Percentiles rank a stretch among this genome's conserved stretches.
Conservation (phyloP, 2,888 invertebrate species). For the Cryptops parisi region DNA sequence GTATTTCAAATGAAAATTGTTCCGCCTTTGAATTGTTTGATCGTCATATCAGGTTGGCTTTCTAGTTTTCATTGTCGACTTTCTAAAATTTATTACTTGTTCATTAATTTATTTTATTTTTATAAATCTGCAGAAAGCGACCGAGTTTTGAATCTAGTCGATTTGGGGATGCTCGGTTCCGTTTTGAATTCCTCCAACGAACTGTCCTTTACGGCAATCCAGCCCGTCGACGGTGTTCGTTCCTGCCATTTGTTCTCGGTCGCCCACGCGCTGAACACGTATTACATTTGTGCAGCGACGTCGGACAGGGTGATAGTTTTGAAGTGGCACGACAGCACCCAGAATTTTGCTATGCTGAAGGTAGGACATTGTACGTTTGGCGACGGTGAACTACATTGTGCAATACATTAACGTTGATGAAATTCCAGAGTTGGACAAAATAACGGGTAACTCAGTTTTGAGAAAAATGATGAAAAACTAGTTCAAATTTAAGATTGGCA, state of each 20-base stretch:
- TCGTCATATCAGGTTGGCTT: constrained; percentile 43
- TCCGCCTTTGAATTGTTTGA: constrained; percentile 40
- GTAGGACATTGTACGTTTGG: no score
- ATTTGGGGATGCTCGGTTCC: neutral
- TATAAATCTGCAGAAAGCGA: neutral
- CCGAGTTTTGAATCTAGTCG: neutral
- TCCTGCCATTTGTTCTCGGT: constrained; percentile 33
- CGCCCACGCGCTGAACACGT: constrained; percentile 23
- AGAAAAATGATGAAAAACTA: no score
- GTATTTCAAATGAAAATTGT: constrained; percentile 48
- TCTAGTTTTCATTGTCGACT: neutral
- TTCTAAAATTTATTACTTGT: no score
- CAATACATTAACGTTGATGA: no score
- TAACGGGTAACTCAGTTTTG: no score
- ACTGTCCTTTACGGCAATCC: neutral
- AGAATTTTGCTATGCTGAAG: constrained; percentile 28
- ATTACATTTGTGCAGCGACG: constrained; percentile 32
- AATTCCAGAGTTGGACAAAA: no score
- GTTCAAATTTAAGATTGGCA: no score
- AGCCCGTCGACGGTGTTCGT: neutral
- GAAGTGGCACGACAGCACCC: constrained; percentile 41
- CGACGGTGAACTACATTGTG: no score
- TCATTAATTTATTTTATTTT: no score
- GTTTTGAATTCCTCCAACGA: neutral
- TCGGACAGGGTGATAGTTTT: constrained; percentile 33